These are phyloP conservation scores for Spatula versicolor DNA, from an alignment of 2,797 vertebrate species.

Conservation along the genomic window DNA sequence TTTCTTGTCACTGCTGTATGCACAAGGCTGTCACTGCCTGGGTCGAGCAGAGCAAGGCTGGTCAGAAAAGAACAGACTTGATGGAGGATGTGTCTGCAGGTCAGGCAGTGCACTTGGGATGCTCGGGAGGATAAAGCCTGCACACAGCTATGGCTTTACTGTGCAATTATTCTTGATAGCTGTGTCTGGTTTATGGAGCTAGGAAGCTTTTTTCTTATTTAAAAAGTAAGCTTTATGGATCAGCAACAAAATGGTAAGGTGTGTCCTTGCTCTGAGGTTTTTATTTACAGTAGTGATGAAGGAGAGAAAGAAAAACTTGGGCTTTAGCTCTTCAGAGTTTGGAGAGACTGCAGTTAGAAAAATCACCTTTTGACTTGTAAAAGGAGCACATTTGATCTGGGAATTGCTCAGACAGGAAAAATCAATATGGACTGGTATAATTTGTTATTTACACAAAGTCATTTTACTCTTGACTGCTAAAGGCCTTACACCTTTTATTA, in stretches of 20 bases:
- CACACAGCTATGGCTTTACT: neutral
- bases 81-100: neutral
- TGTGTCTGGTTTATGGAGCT: neutral
- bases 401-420: slow-evolving; percentile 31
- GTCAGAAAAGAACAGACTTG: neutral
- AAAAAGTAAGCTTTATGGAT: neutral
- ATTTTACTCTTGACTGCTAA: slow-evolving; percentile 6
- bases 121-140: neutral
- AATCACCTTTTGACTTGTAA: neutral
- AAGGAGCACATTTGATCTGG: slow-evolving; percentile 29
- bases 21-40: neutral
- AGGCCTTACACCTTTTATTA: slow-evolving; percentile 13
- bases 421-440: slow-evolving; percentile 14
- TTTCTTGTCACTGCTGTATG: neutral
- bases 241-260: neutral
- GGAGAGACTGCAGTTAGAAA: slow-evolving; percentile 11
- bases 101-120: neutral
- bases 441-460: slow-evolving; percentile 38
- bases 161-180: neutral
- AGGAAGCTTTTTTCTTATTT: neutral
- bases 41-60: neutral
- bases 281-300: neutral
- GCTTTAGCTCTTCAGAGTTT: neutral
- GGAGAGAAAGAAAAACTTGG: neutral
- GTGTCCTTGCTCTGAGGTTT: neutral